These are phyloP conservation scores for Scaptomyza polygonia DNA, from an alignment of 2,888 invertebrate species.

Conservation along the genomic window DNA sequence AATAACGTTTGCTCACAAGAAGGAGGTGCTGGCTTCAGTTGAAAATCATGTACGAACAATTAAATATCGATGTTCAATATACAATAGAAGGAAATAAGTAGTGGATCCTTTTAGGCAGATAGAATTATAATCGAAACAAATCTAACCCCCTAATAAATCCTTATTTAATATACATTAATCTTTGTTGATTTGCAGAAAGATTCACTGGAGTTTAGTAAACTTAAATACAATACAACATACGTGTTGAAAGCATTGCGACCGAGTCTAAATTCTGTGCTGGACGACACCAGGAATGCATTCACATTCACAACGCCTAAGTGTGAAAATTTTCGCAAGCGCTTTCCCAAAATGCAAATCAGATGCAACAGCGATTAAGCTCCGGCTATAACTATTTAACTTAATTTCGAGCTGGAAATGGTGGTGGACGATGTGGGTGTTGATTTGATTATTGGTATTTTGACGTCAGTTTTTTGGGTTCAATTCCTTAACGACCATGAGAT, in stretches of 20 bases:
- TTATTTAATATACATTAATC: not conserved
- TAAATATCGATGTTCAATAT: not conserved
- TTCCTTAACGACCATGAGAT: conserved; percentile 58
- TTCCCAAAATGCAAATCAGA: conserved; percentile 82
- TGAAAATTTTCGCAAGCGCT: conserved; percentile 81
- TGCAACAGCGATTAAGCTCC: conserved; percentile 63
- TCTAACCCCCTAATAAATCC: no score
- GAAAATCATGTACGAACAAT: conserved; percentile 1
- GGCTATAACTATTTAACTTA: conserved; percentile 8
- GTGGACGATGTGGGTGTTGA: conserved; percentile 41
- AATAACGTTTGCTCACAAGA: conserved; percentile 13
- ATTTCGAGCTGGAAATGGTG: conserved; percentile 4
- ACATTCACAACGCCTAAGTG: conserved; percentile 83
- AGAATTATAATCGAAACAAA: no score
- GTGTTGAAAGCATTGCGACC: conserved; percentile 71
- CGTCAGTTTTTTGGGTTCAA: conserved; percentile 6
- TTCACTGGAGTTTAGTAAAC: conserved; percentile 82
- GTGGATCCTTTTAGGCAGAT: no score
- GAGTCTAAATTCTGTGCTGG: conserved; percentile 55
- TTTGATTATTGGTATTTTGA: not conserved
- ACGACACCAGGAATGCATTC: conserved; percentile 57
- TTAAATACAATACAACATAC: conserved; percentile 83
- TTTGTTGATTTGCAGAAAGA: conserved; percentile 77
- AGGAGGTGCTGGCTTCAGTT: not conserved
- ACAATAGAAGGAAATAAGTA: no score